phyloP scores from a whole-genome alignment of 2,113 vertebrate species.

The Dipodomys ordii region DNA sequence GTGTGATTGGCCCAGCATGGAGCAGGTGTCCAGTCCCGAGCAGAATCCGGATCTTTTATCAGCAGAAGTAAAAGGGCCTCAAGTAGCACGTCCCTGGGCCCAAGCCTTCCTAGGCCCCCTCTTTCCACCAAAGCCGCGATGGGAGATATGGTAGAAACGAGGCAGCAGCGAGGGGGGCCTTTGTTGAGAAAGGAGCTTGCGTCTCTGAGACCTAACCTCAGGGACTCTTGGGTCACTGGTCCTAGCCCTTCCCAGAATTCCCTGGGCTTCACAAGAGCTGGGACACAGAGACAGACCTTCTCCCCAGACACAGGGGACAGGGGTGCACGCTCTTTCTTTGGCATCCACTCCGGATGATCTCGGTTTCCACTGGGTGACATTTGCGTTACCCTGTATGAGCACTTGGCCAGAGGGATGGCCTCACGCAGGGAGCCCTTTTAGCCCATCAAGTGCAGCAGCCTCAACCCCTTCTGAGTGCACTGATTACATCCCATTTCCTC shows the following conservation, averaged over 20 bases:
- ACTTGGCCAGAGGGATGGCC: conserved; percentile 8
- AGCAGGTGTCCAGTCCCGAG: not conserved
- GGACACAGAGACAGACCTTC: not conserved
- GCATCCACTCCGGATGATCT: not conserved
- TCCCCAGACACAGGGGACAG: not conserved
- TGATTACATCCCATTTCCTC: conserved; percentile 58
- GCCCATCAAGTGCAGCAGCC: conserved; percentile 39
- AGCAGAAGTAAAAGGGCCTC: not conserved
- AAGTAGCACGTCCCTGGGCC: not conserved
- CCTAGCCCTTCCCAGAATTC: not conserved
- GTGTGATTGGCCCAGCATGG: not conserved
- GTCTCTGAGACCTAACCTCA: not conserved
- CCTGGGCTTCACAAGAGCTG: not conserved
- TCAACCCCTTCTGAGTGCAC: conserved; percentile 61
- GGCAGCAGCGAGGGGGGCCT: not conserved
- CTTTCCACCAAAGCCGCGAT: not conserved
- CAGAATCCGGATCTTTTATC: not conserved
- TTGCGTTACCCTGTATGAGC: conserved; percentile 9
- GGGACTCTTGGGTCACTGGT: not conserved
- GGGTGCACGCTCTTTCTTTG: not conserved
- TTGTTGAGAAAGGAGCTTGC: not conserved
- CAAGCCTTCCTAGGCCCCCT: not conserved
- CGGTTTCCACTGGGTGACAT: conserved; percentile 16
- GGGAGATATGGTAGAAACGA: accelerated
- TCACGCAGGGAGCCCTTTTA: conserved; percentile 50